Evolutionary conservation across 2,797 vertebrate species (phyloP).

Genomic region (Calcarius lapponicus): DNA sequence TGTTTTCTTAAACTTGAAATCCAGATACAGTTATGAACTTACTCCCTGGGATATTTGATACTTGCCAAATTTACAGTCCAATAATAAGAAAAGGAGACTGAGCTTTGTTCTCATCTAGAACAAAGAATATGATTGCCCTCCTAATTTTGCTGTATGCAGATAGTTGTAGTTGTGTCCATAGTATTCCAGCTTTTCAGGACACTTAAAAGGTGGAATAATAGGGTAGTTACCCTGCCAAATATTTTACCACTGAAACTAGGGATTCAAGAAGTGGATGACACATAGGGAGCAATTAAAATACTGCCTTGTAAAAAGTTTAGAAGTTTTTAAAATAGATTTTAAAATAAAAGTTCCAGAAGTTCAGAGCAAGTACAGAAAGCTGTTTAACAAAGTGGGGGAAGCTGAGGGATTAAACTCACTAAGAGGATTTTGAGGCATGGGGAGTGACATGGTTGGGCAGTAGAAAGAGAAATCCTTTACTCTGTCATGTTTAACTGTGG

Average conservation of each 20-base stretch:
- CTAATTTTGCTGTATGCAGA: background rate
- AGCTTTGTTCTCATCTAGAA: background rate
- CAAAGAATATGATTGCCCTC: background rate
- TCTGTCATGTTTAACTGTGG: conserved; percentile 29
- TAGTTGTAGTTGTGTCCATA: background rate
- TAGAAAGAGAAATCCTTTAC: conserved; percentile 57
- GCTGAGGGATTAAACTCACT: conserved; percentile 30
- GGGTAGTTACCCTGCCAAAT: background rate
- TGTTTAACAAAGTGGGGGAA: conserved; percentile 16
- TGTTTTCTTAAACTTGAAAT: background rate
- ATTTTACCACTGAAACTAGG: background rate
- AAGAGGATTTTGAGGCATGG: conserved; percentile 55
- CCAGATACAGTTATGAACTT: background rate
- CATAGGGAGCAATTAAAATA: conserved; percentile 24
- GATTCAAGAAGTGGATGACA: background rate
- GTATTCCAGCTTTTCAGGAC: background rate
- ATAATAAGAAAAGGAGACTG: background rate
- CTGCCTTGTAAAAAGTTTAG: conserved; percentile 4
- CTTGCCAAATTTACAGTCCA: background rate
- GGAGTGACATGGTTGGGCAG: conserved; percentile 43
- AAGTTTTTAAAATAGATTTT: background rate
- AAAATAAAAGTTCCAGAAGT: conserved; percentile 32
- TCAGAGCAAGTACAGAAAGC: conserved; percentile 14
- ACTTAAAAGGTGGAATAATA: background rate
- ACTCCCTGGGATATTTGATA: background rate